A percentile compares a stretch with the other conserved stretches of the same genome.
Conservation (phyloP, 92 coral and sea anemone species). For the Epizoanthus fatuus region DNA sequence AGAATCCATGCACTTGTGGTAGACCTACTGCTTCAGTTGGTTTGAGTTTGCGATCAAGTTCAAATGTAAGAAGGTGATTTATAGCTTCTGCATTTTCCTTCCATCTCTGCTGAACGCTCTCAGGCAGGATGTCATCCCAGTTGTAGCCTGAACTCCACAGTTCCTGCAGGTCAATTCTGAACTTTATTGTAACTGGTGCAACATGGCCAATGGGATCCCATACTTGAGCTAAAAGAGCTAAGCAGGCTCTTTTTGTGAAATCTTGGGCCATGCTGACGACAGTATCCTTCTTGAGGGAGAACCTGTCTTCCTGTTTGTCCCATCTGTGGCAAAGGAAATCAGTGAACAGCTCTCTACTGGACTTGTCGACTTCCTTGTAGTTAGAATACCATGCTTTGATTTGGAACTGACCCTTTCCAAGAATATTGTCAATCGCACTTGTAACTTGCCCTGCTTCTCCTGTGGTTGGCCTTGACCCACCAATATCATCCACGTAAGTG, state of each 20-base stretch:
- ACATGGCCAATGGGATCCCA: constrained; percentile 83
- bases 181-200: constrained; percentile 60
- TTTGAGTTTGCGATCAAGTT: constrained; percentile 65
- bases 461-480: constrained; percentile 47
- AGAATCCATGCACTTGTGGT: constrained; percentile 76
- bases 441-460: constrained; percentile 46
- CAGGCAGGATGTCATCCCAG: constrained; percentile 68
- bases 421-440: constrained; percentile 39
- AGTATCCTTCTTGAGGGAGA: constrained; percentile 65
- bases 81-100: constrained; percentile 54
- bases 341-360: constrained; percentile 8
- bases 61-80: constrained; percentile 57
- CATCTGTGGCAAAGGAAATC: constrained; percentile 66
- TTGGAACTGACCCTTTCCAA: constrained; percentile 32
- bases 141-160: constrained; percentile 70
- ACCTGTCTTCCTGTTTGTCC: constrained; percentile 62
- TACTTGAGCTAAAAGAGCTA: constrained; percentile 68
- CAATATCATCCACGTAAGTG: constrained; percentile 54
- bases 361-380: constrained; percentile 31
- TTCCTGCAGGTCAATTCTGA: constrained; percentile 69
- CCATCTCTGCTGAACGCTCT: constrained; percentile 59
- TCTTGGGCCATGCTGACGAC: not conserved
- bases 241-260: constrained; percentile 58
- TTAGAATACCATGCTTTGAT: constrained; percentile 34
- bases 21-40: constrained; percentile 49